Base-by-base conservation (phyloP, 2,113 vertebrate genomes). In the Elephas maximus region DNA sequence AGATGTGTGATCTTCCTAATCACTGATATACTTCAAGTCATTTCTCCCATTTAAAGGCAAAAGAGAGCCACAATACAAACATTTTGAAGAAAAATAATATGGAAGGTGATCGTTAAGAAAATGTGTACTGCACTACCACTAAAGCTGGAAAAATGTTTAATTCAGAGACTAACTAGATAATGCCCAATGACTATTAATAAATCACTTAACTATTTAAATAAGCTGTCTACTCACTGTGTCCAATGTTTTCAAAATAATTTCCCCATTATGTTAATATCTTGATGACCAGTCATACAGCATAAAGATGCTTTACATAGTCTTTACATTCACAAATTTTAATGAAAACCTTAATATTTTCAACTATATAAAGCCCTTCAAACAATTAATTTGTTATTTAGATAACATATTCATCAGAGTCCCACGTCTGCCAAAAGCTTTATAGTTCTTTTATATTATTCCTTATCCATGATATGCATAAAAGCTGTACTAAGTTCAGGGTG, bases 321-420 rank as follows among this genome's bases (percentile, higher is more conserved):
- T 84, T 93, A 83, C 18, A 88, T 33, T 83, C 65, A 96, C 44
- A 78, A 51, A 86, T 80, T 95, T 96, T 97, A 92, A 89, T 91
- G 82, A 96, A 96, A 96, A 84, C 20, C 26, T 71, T 83, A 96
- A 86, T 95, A 93, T 94, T 96, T 73, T 97, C 30, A 96, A 96
- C 88, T 95, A 85, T 80, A 74, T 37, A 96, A 45, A 96, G 51
- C 48, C 28, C 71, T 88, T 94, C 41, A 78, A 62, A 84, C 10
- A 91, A 41, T 86, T 94, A 62, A 63, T 82, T 94, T 91, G 18
- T 53, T 60, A n/a, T 82, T 84, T 95, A 95, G 63, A 81, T 67
- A 81, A 28, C 37, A 91, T 48, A 79, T 84, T 94, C 73, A 81
- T 95, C 73, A 60, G 51, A 90, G 60, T 92, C 91, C 2, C 45